Conservation (phyloP, 2,888 invertebrate species). For the Cantharis rufa region DNA sequence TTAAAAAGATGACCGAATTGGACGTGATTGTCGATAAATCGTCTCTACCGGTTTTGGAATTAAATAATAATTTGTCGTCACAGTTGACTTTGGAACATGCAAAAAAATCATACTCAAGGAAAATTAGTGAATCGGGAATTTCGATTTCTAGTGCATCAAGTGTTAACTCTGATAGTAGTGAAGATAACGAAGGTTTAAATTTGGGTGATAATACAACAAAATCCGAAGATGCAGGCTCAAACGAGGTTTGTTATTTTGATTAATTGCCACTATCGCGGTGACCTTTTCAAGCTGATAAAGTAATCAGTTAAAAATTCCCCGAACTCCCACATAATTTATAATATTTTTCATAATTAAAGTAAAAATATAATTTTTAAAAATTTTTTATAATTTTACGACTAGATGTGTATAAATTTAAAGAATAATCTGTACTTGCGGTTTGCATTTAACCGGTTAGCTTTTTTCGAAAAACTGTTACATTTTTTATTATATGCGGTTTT, state of each 20-base stretch:
- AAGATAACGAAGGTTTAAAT: constrained; percentile 35
- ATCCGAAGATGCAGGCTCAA: background rate
- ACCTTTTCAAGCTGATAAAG: background rate
- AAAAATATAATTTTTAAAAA: background rate
- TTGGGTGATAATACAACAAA: background rate
- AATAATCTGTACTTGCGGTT: background rate
- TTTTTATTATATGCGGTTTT: background rate
- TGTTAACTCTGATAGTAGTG: constrained; percentile 42
- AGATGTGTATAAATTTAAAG: background rate
- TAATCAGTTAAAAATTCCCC: background rate
- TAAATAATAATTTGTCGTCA: constrained; percentile 28
- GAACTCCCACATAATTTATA: background rate
- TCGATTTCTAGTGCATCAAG: constrained; percentile 44
- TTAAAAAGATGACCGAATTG: background rate
- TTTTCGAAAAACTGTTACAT: background rate
- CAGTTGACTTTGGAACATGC: background rate
- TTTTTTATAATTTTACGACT: background rate
- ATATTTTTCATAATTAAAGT: background rate
- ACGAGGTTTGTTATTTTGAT: background rate
- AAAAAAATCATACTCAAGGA: constrained; percentile 16
- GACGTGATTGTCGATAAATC: background rate
- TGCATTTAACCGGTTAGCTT: background rate
- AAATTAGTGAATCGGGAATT: constrained; percentile 33
- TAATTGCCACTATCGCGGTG: background rate
- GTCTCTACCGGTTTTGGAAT: constrained; percentile 25